Percentiles rank a stretch among this genome's conserved stretches.
These are phyloP conservation scores for Drosophila dives DNA, from an alignment of 2,888 invertebrate species.

Conservation along the genomic window DNA sequence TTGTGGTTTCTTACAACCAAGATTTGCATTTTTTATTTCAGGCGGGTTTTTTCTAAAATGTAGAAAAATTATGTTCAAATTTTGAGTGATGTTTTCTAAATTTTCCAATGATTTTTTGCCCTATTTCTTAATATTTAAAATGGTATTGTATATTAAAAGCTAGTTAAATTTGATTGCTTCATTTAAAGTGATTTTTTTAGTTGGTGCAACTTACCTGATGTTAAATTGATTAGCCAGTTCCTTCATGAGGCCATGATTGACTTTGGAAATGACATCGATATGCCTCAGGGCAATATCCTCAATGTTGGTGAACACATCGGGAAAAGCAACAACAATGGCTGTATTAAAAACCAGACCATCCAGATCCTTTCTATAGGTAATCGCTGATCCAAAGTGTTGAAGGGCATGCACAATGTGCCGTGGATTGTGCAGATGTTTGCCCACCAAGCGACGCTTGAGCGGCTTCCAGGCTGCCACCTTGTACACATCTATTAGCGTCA, in stretches of 20 bases:
- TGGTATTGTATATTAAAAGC: neutral
- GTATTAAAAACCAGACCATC: constrained; percentile 82
- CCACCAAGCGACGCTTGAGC: constrained; percentile 59
- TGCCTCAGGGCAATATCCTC: constrained; percentile 83
- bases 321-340: constrained; percentile 83
- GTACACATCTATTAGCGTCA: constrained; percentile 78
- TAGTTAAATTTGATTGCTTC: neutral
- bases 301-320: constrained; percentile 83
- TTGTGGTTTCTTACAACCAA: neutral
- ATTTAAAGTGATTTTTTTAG: neutral
- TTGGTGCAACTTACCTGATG: constrained; percentile 77
- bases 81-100: no score
- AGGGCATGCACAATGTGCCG: constrained; percentile 62
- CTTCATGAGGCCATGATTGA: constrained; percentile 83
- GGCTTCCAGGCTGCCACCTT: constrained; percentile 76
- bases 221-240: constrained; percentile 84
- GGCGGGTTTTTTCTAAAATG: neutral
- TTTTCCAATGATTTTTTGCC: no score
- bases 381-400: constrained; percentile 74
- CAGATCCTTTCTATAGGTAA: constrained; percentile 79
- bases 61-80: neutral
- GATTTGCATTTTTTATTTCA: neutral
- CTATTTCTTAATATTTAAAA: no score
- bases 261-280: constrained; percentile 85
- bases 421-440: constrained; percentile 41